Evolutionary conservation across 2,797 vertebrate genomes (phyloP).

Genomic region (Trematomus bernacchii): DNA sequence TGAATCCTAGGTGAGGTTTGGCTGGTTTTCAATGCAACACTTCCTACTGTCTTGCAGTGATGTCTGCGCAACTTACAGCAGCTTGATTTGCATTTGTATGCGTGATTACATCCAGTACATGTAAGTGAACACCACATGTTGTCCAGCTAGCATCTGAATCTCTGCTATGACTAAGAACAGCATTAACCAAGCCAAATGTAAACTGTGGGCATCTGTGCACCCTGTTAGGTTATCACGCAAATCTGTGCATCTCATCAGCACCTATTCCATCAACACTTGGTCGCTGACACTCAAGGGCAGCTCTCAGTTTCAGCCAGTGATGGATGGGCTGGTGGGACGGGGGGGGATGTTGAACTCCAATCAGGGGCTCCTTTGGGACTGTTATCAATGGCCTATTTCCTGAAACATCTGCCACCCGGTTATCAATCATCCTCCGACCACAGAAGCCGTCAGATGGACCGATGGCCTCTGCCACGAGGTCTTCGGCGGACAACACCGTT

Average conservation of each 20-base stretch:
- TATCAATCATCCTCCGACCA: constrained; percentile 71
- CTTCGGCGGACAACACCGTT: constrained; percentile 43
- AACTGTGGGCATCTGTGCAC: background rate
- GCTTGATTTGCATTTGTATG: background rate
- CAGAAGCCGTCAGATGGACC: constrained; percentile 31
- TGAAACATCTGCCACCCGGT: constrained; percentile 75
- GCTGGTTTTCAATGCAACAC: background rate
- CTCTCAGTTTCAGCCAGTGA: constrained; percentile 67
- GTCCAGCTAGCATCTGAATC: background rate
- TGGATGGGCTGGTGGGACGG: constrained; percentile 57
- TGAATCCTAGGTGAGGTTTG: background rate
- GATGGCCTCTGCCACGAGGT: constrained; percentile 37
- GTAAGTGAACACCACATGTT: too few species aligned
- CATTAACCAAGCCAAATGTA: background rate
- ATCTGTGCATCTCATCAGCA: constrained; percentile 70
- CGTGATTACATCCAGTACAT: background rate
- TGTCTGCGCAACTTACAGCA: background rate
- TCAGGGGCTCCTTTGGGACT: constrained; percentile 55
- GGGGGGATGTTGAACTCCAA: constrained; percentile 55
- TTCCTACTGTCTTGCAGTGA: background rate
- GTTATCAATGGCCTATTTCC: constrained; percentile 77
- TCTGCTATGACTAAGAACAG: background rate
- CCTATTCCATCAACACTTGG: constrained; percentile 62
- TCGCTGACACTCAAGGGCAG: constrained; percentile 66
- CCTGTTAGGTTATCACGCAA: constrained; percentile 35